Evolutionary conservation across 2,113 vertebrate species (phyloP).

Genomic region (Butorides virescens): DNA sequence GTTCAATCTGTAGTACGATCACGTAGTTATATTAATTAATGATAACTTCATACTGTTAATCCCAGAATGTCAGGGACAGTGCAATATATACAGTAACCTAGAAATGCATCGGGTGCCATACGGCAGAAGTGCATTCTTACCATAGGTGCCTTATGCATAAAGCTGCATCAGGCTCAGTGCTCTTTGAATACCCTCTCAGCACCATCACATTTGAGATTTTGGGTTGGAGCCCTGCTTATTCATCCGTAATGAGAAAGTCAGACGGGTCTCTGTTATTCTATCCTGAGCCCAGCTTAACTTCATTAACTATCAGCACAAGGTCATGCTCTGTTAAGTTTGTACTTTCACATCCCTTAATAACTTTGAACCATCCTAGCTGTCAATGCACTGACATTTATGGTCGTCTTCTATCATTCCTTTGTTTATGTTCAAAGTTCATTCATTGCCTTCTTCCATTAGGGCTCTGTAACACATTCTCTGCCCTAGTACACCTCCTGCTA

Average conservation of each 20-base stretch:
- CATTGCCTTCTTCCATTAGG: neutral
- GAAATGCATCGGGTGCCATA: neutral
- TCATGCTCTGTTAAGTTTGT: constrained; percentile 30
- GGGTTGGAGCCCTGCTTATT: constrained; percentile 7
- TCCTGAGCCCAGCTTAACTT: constrained; percentile 28
- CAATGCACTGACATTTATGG: constrained; percentile 19
- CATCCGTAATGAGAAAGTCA: constrained; percentile 23
- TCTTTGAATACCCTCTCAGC: neutral
- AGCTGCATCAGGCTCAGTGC: neutral
- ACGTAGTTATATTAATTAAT: neutral
- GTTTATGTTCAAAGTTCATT: constrained; percentile 42
- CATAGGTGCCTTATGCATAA: neutral
- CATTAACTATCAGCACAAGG: constrained; percentile 30
- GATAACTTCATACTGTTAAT: neutral
- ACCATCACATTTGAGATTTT: neutral
- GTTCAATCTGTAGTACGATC: neutral
- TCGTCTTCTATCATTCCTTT: neutral
- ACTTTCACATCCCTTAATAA: constrained; percentile 15
- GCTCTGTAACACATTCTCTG: neutral
- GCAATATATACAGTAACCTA: neutral
- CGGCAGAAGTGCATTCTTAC: neutral
- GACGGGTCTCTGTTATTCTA: constrained; percentile 26
- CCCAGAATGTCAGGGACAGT: neutral
- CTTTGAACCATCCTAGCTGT: constrained; percentile 27
- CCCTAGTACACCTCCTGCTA: neutral